These are phyloP conservation scores for Athene noctua DNA, from an alignment of 2,113 vertebrate genomes.

Conservation along the genomic window DNA sequence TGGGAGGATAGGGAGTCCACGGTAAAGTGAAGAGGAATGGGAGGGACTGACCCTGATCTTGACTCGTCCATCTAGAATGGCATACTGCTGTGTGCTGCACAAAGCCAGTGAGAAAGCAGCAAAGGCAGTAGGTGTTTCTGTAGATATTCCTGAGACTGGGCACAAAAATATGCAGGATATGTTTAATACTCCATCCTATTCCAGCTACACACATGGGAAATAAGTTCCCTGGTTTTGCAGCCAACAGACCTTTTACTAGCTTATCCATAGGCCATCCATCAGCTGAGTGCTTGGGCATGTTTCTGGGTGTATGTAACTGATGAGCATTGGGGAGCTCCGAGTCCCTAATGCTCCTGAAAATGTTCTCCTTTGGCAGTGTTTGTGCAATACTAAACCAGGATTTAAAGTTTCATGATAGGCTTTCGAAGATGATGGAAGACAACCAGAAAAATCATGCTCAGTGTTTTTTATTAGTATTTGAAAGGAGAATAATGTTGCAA, in stretches of 20 bases:
- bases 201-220: fast-evolving
- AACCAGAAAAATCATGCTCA: background rate
- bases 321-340: fast-evolving
- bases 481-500: background rate
- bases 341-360: background rate
- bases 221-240: background rate
- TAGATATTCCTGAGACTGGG: no score
- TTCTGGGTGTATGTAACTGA: background rate
- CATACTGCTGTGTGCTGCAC: background rate
- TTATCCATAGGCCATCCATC: background rate
- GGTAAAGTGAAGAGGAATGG: background rate
- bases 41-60: background rate
- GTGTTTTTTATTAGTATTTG: background rate
- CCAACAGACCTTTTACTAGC: background rate
- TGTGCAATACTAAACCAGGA: background rate
- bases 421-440: fast-evolving
- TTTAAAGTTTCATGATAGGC: background rate
- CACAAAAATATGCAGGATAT: background rate
- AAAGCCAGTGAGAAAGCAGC: background rate
- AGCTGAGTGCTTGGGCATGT: background rate
- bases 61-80: background rate
- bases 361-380: background rate
- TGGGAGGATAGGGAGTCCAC: background rate
- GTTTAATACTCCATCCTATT: background rate
- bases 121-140: background rate